Evolutionary conservation across 2,888 invertebrate genomes (phyloP).

Genomic region (Amphipyra tragopoginis): DNA sequence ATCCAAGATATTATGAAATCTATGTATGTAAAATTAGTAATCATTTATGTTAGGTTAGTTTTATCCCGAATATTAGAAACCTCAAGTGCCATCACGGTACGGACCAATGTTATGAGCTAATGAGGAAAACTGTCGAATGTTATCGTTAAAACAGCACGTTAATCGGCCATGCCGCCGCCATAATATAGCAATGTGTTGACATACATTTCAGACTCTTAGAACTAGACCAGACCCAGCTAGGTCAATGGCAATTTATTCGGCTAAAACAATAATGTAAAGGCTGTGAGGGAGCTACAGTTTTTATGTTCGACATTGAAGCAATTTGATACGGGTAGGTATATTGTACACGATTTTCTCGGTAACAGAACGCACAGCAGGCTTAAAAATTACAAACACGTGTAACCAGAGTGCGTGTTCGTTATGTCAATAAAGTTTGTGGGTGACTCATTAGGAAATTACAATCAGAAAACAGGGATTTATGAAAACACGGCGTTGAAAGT

Average conservation of each 20-base stretch:
- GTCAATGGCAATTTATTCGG: constrained; percentile 45
- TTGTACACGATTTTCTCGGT: constrained; percentile 43
- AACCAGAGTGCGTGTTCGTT: constrained; percentile 59
- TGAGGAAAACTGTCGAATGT: constrained; percentile 48
- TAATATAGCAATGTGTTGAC: constrained; percentile 41
- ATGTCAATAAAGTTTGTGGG: constrained; percentile 60
- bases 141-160: constrained; percentile 48
- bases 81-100: constrained; percentile 10
- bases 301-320: constrained; percentile 28
- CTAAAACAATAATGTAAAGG: constrained; percentile 16
- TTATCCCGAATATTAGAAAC: constrained; percentile 3
- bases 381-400: constrained; percentile 61
- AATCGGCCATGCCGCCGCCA: constrained; percentile 53
- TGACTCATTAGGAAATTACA: constrained; percentile 56
- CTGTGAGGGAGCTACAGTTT: constrained; percentile 17
- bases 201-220: constrained; percentile 48
- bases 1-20: constrained; percentile 9
- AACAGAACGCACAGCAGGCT: constrained; percentile 48
- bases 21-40: background rate
- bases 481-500: constrained; percentile 12
- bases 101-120: constrained; percentile 27
- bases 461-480: constrained; percentile 13
- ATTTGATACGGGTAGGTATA: constrained; percentile 42
- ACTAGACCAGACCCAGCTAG: constrained; percentile 29
- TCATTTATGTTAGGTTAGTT: background rate